Evolutionary conservation across 1,140 invertebrate species (phyloP), one percentile per base, ranked within the genome.

Genomic region (Cyclargus thomasi): DNA sequence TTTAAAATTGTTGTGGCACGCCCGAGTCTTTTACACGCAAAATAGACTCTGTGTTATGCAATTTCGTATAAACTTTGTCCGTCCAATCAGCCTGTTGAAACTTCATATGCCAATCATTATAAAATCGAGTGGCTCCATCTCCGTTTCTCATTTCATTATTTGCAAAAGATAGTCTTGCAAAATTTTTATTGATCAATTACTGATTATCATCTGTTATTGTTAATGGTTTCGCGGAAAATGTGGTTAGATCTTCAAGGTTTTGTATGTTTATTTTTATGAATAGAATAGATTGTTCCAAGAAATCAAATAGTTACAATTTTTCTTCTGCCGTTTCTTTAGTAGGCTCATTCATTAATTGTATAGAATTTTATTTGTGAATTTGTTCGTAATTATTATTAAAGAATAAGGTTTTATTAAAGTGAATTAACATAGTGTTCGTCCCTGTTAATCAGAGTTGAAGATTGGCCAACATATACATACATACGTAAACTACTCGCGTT

Each of bases 31-130:
- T 29, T 59, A 11, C 20, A 20, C 17, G 10, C 17, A 11, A 59
- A 55, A 55, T 18, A 55, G 53, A 55, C 53, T 2, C 10, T 21
- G 18, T 59, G 55, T 59, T 20, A 59, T 55, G 55, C 39, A 47
- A 47, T 47, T 47, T 16, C 14, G 14, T 47, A 14, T 14, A 14
- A 11, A 47, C 39, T 39, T 8, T 47, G 39, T 47, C 11, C 39
- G 14, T 47, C 14, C 39, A 47, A 47, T 47, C 11, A 14, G 39
- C 39, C 39, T 47, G 39, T 14, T 47, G 39, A 47, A 47, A 47
- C 39, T 59, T 22, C 18, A 2, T 59, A 18, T 20, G 55, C 18
- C 55, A 59, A 59, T 59, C 55, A 59, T 59, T 59, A 10, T 59
- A 20, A 59, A 59, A 47, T 47, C 39, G 10, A 47, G 14, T 47